A percentile compares a stretch with the other conserved stretches of the same genome.
phyloP scores from a whole-genome alignment of 2,797 vertebrate species.

The Perodicticus potto region DNA sequence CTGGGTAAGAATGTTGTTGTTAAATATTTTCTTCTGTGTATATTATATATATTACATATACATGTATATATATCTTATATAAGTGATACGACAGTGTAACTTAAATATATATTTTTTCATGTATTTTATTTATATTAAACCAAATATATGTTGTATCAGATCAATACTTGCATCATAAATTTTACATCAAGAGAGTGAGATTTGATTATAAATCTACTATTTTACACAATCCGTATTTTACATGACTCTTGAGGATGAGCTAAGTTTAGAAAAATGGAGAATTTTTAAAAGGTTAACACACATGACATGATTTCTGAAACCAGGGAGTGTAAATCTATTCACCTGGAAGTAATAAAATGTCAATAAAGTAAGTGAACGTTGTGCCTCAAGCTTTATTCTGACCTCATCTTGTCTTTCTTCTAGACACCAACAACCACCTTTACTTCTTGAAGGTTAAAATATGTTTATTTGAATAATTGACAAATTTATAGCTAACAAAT shows the following conservation, averaged over 20 bases:
- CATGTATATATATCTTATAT: background rate
- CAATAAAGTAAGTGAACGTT: background rate
- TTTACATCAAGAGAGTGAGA: background rate
- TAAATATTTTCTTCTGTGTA: background rate
- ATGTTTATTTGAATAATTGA: constrained; percentile 7
- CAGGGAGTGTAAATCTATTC: background rate
- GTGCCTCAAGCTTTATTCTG: background rate
- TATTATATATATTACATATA: background rate
- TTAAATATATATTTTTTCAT: background rate
- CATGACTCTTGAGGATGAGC: background rate
- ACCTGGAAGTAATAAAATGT: background rate
- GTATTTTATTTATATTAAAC: background rate
- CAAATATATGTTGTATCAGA: background rate
- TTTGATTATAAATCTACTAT: background rate
- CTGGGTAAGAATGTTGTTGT: background rate
- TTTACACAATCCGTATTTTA: background rate
- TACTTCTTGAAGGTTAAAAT: background rate
- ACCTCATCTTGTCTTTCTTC: background rate
- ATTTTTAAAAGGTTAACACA: background rate
- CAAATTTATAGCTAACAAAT: background rate
- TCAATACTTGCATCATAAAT: background rate
- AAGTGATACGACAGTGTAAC: background rate
- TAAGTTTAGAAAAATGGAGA: background rate
- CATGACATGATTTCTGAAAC: background rate
- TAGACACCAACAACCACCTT: background rate